Percentiles rank a stretch among this genome's conserved stretches.
These are phyloP conservation scores for Sus scrofa DNA, from an alignment of 2,113 vertebrate genomes.

Conservation along the genomic window DNA sequence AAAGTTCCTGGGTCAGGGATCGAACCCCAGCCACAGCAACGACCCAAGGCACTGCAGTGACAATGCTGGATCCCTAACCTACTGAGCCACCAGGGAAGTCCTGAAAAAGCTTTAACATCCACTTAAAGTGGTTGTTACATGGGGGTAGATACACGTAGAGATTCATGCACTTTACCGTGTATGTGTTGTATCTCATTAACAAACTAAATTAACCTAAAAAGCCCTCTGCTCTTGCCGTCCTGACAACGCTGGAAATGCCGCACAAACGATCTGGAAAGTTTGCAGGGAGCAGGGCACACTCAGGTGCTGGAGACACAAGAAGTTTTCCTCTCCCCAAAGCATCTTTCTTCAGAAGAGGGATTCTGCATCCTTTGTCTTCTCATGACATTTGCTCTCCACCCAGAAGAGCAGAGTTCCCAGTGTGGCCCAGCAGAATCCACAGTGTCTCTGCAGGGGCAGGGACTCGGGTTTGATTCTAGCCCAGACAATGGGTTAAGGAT, in stretches of 20 bases:
- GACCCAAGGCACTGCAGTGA: no score
- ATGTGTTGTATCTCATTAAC: neutral
- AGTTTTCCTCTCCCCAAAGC: neutral
- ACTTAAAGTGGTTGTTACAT: neutral
- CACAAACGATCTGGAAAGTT: neutral
- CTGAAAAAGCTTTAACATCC: neutral
- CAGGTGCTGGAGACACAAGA: neutral
- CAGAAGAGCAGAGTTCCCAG: no score
- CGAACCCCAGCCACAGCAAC: no score
- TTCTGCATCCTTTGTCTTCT: neutral
- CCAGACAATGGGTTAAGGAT: no score
- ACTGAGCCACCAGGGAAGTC: no score
- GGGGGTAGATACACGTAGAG: neutral
- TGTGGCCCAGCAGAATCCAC: no score
- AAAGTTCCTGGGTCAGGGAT: no score
- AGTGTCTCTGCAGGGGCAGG: no score
- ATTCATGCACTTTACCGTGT: neutral
- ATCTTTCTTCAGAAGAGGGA: neutral
- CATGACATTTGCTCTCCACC: neutral
- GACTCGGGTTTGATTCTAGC: no score
- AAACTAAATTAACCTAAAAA: neutral
- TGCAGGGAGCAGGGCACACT: neutral
- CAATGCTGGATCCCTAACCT: no score
- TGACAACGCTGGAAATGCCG: neutral
- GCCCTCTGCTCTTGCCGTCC: neutral